These are phyloP conservation scores for Agelas oroides DNA, from an alignment of 37 sponge, comb jelly and placozoan genomes.

Conservation along the genomic window DNA sequence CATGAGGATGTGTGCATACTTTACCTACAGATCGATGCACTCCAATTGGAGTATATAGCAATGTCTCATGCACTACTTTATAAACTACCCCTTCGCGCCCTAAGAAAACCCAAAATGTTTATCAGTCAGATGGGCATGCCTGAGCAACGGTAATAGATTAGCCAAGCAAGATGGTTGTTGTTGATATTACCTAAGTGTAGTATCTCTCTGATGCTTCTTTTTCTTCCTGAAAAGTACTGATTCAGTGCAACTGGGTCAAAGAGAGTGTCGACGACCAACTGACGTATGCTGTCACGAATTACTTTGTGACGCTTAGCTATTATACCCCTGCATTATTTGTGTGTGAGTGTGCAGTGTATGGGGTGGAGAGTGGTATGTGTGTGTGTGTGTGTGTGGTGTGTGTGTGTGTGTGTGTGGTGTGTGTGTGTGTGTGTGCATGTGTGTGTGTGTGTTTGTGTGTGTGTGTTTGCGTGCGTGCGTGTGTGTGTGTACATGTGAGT, in stretches of 20 bases:
- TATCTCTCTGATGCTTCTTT: constrained; percentile 29
- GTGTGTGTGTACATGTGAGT: not conserved
- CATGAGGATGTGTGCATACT: no score
- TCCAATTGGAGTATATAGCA: no score
- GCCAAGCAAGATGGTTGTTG: no score
- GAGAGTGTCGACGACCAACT: constrained; percentile 63
- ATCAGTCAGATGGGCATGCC: no score
- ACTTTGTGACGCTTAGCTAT: constrained; percentile 62
- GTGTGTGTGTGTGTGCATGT: not conserved
- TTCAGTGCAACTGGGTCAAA: constrained; percentile 70
- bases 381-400: no score
- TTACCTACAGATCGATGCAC: no score
- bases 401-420: no score
- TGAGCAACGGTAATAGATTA: no score
- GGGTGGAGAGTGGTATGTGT: not conserved
- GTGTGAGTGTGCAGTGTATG: no score
- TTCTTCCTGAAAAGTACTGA: constrained; percentile 51
- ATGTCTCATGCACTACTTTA: no score
- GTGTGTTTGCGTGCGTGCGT: not conserved
- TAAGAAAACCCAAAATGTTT: no score
- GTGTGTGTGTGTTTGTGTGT: not conserved
- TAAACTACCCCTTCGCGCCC: no score
- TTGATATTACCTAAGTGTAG: constrained; percentile 81
- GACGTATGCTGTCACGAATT: constrained; percentile 64
- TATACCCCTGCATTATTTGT: constrained; percentile 67